phyloP scores from a whole-genome alignment of 2,888 invertebrate genomes.

The Pristionchus maxplancki region DNA sequence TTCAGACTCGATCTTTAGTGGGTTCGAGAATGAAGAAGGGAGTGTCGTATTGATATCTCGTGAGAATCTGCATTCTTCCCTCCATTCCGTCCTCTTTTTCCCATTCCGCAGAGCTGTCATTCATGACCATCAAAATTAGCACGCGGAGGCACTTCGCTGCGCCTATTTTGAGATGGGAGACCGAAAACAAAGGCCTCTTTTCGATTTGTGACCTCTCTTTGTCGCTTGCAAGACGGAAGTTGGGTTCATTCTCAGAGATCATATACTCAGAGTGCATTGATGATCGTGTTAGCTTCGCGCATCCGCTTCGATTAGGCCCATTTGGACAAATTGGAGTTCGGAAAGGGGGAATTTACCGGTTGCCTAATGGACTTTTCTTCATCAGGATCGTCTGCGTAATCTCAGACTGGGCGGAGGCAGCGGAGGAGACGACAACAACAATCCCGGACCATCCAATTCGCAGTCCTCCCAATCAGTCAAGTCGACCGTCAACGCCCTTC shows the following conservation, averaged over 20 bases:
- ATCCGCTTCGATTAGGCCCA: background rate
- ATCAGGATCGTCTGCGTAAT: slow-evolving; percentile 44
- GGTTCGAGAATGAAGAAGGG: background rate
- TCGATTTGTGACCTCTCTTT: background rate
- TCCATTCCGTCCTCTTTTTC: background rate
- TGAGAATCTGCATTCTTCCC: background rate
- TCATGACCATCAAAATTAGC: slow-evolving; percentile 9
- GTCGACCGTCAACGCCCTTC: background rate
- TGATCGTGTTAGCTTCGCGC: background rate
- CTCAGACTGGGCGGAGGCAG: slow-evolving; percentile 6
- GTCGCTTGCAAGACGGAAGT: background rate
- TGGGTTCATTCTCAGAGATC: background rate
- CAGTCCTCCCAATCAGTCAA: background rate
- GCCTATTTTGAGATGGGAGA: background rate
- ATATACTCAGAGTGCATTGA: background rate
- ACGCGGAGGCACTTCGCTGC: background rate
- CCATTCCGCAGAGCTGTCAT: background rate
- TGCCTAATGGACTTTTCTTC: background rate
- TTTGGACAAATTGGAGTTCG: background rate
- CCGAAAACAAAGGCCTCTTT: background rate
- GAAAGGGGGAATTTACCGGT: background rate
- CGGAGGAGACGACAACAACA: background rate
- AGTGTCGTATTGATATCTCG: background rate
- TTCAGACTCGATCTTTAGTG: background rate
- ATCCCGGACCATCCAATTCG: slow-evolving; percentile 5